These are phyloP conservation scores for Porites australiensis DNA, from an alignment of 64 coral and sea anemone genomes.

Conservation along the genomic window DNA sequence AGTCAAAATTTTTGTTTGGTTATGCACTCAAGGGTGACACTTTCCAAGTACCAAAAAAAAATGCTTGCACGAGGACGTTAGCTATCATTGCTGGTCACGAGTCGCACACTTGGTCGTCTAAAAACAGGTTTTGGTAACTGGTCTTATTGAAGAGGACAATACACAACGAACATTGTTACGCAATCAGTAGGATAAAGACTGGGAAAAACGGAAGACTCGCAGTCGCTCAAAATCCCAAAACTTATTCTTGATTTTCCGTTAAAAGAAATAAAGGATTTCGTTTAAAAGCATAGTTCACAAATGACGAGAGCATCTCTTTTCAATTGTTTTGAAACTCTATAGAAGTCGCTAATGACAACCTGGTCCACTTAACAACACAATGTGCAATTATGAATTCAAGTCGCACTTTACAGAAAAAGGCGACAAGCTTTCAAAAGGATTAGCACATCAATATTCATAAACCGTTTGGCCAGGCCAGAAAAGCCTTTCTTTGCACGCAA, in stretches of 20 bases:
- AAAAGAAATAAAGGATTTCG: not conserved
- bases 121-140: too few relatives aligned
- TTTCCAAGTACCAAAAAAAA: too few relatives aligned
- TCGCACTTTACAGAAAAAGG: constrained; percentile 5
- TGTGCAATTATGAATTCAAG: constrained; percentile 38
- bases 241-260: not conserved
- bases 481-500: constrained; percentile 24
- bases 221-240: too few relatives aligned
- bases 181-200: too few relatives aligned
- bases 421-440: constrained; percentile 8
- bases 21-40: too few relatives aligned
- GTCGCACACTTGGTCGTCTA: too few relatives aligned
- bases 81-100: too few relatives aligned
- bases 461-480: not conserved
- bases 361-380: constrained; percentile 42
- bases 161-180: too few relatives aligned
- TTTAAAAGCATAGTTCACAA: not conserved
- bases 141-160: too few relatives aligned
- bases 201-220: too few relatives aligned
- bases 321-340: not conserved
- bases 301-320: not conserved
- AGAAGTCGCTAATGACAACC: not conserved
- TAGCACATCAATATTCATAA: constrained; percentile 41
- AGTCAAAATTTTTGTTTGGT: too few relatives aligned
- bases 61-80: too few relatives aligned